Conservation (phyloP, 2,797 vertebrate genomes). For the Mionectes olivaceus region DNA sequence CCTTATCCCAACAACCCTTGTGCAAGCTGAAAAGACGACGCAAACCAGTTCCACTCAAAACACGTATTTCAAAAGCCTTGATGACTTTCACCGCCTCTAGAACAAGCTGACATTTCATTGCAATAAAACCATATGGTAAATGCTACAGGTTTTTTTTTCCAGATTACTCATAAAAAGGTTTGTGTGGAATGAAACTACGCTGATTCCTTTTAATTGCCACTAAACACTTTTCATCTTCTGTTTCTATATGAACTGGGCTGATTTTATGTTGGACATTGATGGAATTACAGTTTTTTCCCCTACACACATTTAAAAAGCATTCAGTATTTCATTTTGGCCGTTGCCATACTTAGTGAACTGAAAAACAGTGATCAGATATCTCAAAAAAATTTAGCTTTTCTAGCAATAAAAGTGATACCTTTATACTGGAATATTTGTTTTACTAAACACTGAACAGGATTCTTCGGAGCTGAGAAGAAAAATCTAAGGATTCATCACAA, state of each 20-base stretch:
- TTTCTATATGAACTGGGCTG: not conserved
- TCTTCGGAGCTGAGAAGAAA: not conserved
- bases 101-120: not conserved
- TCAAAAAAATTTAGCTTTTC: not conserved
- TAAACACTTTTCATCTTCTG: not conserved
- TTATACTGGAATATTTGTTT: not conserved
- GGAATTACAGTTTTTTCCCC: not conserved
- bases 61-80: not conserved
- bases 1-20: not conserved
- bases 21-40: not conserved
- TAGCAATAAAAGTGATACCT: not conserved
- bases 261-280: not conserved
- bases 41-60: not conserved
- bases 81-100: not conserved
- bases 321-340: not conserved
- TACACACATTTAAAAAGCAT: not conserved
- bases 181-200: not conserved
- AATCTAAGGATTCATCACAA: not conserved
- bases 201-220: not conserved
- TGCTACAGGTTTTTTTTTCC: not conserved
- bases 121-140: slow-evolving; percentile 17
- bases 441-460: not conserved
- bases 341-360: not conserved
- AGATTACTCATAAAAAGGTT: not conserved
- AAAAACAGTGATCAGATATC: not conserved